Evolutionary conservation across 2,888 invertebrate genomes (phyloP).

Genomic region (Brachyopa scutellaris): DNA sequence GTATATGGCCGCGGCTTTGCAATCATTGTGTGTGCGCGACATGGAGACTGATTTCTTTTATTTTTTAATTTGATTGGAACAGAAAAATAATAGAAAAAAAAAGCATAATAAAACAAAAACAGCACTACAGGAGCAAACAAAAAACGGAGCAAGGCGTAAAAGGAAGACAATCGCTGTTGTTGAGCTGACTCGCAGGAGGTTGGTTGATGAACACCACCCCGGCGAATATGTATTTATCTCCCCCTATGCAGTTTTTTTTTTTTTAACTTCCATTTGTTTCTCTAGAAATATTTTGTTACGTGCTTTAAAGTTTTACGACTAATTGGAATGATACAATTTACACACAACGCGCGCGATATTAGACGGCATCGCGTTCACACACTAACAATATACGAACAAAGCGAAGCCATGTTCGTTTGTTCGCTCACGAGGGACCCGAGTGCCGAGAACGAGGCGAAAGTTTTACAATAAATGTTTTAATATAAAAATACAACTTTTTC

Average conservation of each 20-base stretch:
- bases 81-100: constrained; percentile 59
- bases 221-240: constrained; percentile 49
- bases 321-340: constrained; percentile 73
- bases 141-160: constrained; percentile 52
- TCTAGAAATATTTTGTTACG: constrained; percentile 68
- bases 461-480: constrained; percentile 70
- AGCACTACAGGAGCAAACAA: constrained; percentile 29
- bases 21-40: constrained; percentile 70
- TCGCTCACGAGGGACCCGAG: constrained; percentile 27
- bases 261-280: constrained; percentile 43
- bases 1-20: constrained; percentile 68
- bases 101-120: constrained; percentile 65
- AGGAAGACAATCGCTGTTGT: constrained; percentile 65
- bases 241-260: constrained; percentile 58
- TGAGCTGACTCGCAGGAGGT: constrained; percentile 9
- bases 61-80: constrained; percentile 77
- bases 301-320: constrained; percentile 72
- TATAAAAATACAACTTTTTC: constrained; percentile 64
- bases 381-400: constrained; percentile 37
- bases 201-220: constrained; percentile 28
- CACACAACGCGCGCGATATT: constrained; percentile 58
- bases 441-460: constrained; percentile 30
- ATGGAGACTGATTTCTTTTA: constrained; percentile 72
- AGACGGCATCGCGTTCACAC: constrained; percentile 36
- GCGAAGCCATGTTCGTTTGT: constrained; percentile 24